Evolutionary conservation across 2,797 vertebrate species (phyloP).

Genomic region (Poeciliopsis gracilis): DNA sequence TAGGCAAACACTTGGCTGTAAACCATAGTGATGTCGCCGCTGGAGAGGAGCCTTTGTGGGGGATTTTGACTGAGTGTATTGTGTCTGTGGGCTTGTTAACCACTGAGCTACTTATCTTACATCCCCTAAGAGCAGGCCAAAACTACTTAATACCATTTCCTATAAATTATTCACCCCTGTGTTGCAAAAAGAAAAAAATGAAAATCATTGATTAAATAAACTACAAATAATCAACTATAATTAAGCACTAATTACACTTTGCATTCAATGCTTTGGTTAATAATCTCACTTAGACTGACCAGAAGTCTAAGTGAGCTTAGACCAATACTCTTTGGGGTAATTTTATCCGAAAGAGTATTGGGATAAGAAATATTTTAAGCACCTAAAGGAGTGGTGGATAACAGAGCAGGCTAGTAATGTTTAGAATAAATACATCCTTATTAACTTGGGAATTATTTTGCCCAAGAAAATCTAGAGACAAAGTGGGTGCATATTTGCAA

Average conservation of each 20-base stretch:
- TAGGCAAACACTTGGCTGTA: constrained; percentile 55
- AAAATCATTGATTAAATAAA: constrained; percentile 49
- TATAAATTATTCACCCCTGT: constrained; percentile 45
- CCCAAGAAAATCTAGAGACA: not conserved
- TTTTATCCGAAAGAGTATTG: constrained; percentile 6
- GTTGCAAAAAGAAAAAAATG: constrained; percentile 18
- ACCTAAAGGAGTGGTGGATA: constrained; percentile 24
- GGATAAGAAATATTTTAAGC: constrained; percentile 32
- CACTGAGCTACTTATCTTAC: constrained; percentile 54
- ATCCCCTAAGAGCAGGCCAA: constrained; percentile 42
- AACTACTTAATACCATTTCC: constrained; percentile 39
- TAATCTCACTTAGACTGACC: constrained; percentile 31
- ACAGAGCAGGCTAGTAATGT: constrained; percentile 6
- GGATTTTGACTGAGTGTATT: constrained; percentile 55
- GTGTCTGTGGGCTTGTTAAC: constrained; percentile 49
- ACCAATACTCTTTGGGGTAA: too few relatives aligned
- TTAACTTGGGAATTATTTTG: not conserved
- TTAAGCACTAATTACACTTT: constrained; percentile 53
- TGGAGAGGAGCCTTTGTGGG: constrained; percentile 59
- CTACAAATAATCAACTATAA: constrained; percentile 46
- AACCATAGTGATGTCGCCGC: constrained; percentile 53
- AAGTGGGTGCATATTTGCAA: constrained; percentile 4
- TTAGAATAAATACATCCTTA: not conserved
- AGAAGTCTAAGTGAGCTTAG: not conserved
- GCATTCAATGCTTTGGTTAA: constrained; percentile 31